These are phyloP conservation scores for Ladona fulva DNA, from an alignment of 1,140 invertebrate genomes.

Conservation along the genomic window DNA sequence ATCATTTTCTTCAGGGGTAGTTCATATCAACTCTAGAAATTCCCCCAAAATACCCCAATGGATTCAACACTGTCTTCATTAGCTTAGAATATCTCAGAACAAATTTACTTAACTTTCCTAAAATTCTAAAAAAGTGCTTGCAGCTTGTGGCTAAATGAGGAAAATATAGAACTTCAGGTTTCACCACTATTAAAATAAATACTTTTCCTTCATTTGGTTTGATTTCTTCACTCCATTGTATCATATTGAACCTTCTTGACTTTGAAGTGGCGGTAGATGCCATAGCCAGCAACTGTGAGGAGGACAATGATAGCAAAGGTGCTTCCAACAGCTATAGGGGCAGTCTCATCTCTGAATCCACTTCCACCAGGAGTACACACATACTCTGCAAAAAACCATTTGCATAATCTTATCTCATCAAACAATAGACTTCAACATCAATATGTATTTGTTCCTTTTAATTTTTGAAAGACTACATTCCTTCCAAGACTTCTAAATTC, in stretches of 20 bases:
- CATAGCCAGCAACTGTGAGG: slow-evolving; percentile 71
- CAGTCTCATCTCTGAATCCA: slow-evolving; percentile 61
- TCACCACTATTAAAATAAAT: not conserved
- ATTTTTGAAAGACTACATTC: no score
- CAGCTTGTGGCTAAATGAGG: not conserved
- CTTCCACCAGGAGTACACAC: slow-evolving; percentile 29
- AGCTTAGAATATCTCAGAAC: no score
- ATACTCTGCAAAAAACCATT: slow-evolving; percentile 28
- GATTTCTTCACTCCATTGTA: slow-evolving; percentile 68
- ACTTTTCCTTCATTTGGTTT: not conserved
- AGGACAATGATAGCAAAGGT: slow-evolving; percentile 70
- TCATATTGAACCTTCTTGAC: slow-evolving; percentile 87
- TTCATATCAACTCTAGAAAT: no score
- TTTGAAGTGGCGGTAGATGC: slow-evolving; percentile 76
- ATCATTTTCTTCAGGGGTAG: no score
- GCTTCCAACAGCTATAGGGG: slow-evolving; percentile 79
- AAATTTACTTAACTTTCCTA: no score
- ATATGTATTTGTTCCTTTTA: no score
- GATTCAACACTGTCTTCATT: no score
- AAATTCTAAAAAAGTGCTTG: not conserved
- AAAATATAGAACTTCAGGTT: not conserved
- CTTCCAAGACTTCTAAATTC: no score
- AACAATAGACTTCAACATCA: no score
- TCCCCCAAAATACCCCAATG: no score
- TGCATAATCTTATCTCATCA: no score